Evolutionary conservation across 2,888 invertebrate species (phyloP).

Genomic region (Melangyna quadrimaculata): DNA sequence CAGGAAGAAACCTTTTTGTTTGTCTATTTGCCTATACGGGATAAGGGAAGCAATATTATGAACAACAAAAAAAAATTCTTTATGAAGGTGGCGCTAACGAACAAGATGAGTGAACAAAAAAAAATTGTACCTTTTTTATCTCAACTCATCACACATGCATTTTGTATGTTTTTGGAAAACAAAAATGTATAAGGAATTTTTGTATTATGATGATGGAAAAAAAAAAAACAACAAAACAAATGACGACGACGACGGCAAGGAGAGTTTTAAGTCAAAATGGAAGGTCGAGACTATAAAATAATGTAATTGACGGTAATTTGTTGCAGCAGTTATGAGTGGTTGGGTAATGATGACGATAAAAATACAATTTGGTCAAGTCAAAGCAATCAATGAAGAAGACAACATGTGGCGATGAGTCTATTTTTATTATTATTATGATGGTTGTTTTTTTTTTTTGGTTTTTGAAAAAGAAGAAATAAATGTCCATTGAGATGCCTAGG

Average conservation of each 20-base stretch:
- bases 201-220: slow-evolving; percentile 39
- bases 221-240: background rate
- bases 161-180: background rate
- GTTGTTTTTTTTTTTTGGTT: background rate
- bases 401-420: slow-evolving; percentile 64
- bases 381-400: slow-evolving; percentile 57
- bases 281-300: slow-evolving; percentile 68
- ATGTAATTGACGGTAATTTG: slow-evolving; percentile 70
- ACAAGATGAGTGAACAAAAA: slow-evolving; percentile 19
- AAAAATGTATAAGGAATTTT: slow-evolving; percentile 52
- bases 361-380: slow-evolving; percentile 34
- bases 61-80: background rate
- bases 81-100: slow-evolving; percentile 65
- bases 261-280: slow-evolving; percentile 29
- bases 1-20: slow-evolving; percentile 34
- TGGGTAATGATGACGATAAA: slow-evolving; percentile 32
- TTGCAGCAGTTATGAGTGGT: slow-evolving; percentile 61
- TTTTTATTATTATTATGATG: slow-evolving; percentile 42
- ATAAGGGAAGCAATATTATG: background rate
- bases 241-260: background rate
- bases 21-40: slow-evolving; percentile 28
- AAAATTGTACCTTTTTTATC: slow-evolving; percentile 16
- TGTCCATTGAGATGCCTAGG: too few species aligned
- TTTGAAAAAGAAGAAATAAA: too few species aligned
- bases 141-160: slow-evolving; percentile 31